phyloP scores from a whole-genome alignment of 23 tunicate genomes.

The Corella eumyota region DNA sequence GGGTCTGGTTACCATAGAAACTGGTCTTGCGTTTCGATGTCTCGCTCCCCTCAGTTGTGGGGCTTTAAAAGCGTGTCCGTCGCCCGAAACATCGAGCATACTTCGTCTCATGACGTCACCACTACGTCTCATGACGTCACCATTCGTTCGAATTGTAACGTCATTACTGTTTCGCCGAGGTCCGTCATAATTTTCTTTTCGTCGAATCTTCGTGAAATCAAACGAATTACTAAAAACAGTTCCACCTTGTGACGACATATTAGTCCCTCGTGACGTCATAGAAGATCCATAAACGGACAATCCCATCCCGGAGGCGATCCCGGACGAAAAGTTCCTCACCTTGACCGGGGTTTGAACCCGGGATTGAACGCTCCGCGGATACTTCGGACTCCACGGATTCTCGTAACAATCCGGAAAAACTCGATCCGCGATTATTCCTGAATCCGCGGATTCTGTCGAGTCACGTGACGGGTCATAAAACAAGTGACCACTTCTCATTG shows the following conservation, averaged over 20 bases:
- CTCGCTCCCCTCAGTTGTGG: neutral
- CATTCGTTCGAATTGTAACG: neutral
- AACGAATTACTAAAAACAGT: neutral
- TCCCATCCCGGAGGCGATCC: too few species aligned
- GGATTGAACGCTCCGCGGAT: neutral
- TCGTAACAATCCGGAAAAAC: constrained; percentile 19
- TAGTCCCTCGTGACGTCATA: neutral
- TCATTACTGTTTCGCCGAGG: neutral
- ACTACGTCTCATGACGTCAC: neutral
- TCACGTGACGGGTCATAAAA: too few species aligned
- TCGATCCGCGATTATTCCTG: neutral
- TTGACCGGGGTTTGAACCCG: constrained; percentile 45
- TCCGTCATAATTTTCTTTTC: neutral
- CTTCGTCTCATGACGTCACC: neutral
- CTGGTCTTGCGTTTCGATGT: constrained; percentile 7
- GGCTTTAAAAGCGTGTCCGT: too few species aligned
- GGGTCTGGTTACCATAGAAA: constrained; percentile 20
- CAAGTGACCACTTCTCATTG: too few species aligned
- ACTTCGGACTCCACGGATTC: constrained; percentile 11
- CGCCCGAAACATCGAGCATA: too few species aligned
- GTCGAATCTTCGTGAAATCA: neutral
- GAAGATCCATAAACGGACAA: too few species aligned
- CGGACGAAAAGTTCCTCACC: constrained; percentile 1
- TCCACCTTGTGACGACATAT: neutral
- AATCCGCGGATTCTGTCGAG: constrained; percentile 3